phyloP scores from a whole-genome alignment of 2,797 vertebrate species.

The Phoxinus dragarum region DNA sequence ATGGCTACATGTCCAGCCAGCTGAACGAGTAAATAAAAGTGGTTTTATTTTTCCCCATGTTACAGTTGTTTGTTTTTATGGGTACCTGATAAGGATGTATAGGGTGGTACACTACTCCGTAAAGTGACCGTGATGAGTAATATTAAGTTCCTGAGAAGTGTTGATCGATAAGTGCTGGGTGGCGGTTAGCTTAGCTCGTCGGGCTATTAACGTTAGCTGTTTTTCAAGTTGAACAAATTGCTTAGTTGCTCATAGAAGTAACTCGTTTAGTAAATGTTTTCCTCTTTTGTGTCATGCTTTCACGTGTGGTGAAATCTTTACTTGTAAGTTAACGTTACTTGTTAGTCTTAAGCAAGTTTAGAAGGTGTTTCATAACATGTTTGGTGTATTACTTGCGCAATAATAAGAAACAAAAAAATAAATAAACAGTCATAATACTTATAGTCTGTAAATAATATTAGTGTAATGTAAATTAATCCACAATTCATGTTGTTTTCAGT shows the following conservation, averaged over 20 bases:
- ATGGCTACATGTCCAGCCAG: constrained; percentile 33
- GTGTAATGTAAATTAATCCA: background rate
- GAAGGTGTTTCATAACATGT: background rate
- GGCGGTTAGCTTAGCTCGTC: constrained; percentile 49
- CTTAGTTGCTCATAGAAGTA: background rate
- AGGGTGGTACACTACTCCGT: background rate
- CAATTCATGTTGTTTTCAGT: background rate
- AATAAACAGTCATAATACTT: background rate
- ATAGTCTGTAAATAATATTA: background rate
- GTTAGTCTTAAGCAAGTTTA: background rate
- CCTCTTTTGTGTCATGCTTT: background rate
- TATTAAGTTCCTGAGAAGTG: constrained; percentile 35
- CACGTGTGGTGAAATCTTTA: background rate
- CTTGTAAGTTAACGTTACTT: background rate
- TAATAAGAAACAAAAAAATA: background rate
- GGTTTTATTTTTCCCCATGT: background rate
- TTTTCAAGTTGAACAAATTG: constrained; percentile 25
- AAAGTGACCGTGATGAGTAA: background rate
- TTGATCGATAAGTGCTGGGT: constrained; percentile 52
- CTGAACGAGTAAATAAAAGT: constrained; percentile 2
- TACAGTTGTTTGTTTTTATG: background rate
- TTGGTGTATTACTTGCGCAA: constrained; percentile 1
- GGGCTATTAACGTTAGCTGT: constrained; percentile 33
- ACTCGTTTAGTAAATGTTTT: background rate
- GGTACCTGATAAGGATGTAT: background rate